Percentiles rank a stretch among this genome's conserved stretches.
Conservation (phyloP, 2,113 vertebrate species). For the Crotalus helleri region DNA sequence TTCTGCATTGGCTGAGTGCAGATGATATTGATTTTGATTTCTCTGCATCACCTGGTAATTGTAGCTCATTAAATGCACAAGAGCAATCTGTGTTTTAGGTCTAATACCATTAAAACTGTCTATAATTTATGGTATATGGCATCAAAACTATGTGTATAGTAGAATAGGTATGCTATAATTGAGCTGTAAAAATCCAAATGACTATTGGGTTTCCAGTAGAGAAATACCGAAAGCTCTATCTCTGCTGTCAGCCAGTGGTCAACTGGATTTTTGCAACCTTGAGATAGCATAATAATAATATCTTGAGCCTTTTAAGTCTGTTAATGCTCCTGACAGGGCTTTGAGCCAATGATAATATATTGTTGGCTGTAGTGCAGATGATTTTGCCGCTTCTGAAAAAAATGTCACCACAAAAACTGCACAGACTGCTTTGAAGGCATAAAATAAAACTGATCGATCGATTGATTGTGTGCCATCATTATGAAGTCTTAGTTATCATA, state of each 20-base stretch:
- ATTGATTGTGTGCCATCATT: too few species aligned
- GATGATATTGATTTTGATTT: not conserved
- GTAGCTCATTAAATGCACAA: not conserved
- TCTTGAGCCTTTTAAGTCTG: not conserved
- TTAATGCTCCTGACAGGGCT: not conserved
- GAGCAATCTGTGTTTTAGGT: not conserved
- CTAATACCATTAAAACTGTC: not conserved
- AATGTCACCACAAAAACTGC: not conserved
- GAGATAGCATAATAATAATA: not conserved
- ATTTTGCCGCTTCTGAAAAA: not conserved
- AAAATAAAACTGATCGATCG: not conserved
- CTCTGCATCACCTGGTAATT: not conserved
- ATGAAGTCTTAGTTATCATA: too few species aligned
- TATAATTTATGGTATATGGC: not conserved
- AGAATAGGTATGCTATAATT: not conserved
- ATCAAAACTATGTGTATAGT: not conserved
- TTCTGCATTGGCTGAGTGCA: not conserved
- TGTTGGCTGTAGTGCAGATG: not conserved
- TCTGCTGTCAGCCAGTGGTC: not conserved
- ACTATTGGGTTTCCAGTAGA: not conserved
- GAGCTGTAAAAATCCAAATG: not conserved
- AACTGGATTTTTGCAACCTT: not conserved
- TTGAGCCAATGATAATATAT: not conserved
- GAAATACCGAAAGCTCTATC: not conserved
- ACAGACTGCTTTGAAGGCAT: not conserved